A percentile compares a stretch with the other conserved stretches of the same genome.
phyloP scores from a whole-genome alignment of 2,113 vertebrate species.

The Lepus americanus region DNA sequence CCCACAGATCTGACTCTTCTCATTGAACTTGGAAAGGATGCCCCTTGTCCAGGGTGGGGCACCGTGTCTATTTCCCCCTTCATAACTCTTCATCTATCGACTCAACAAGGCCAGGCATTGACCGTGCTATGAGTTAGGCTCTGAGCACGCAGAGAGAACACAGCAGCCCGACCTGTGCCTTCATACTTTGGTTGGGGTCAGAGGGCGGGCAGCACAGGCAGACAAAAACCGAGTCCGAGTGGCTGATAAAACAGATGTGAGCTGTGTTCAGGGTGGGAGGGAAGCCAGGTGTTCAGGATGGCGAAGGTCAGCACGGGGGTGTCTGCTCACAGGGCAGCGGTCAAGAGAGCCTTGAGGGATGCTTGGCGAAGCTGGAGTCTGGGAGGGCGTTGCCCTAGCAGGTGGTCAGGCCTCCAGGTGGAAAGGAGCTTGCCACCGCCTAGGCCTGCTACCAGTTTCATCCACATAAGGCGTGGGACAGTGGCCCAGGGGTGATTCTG shows the following conservation, averaged over 20 bases:
- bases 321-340: no score
- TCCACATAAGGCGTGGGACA: no score
- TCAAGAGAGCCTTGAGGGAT: background rate
- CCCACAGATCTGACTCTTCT: background rate
- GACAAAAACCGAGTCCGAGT: no score
- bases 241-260: accelerated
- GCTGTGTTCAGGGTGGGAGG: background rate
- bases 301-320: no score
- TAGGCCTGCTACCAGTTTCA: background rate
- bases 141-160: background rate
- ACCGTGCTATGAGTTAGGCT: accelerated
- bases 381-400: background rate
- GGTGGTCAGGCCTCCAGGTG: background rate
- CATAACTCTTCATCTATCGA: no score
- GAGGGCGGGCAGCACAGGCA: background rate
- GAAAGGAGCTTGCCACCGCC: background rate
- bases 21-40: background rate
- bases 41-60: background rate
- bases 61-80: background rate
- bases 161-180: accelerated
- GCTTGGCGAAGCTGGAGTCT: background rate
- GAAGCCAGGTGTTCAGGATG: no score
- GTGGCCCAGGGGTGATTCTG: no score
- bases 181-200: background rate
- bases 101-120: background rate